Base-by-base conservation (phyloP, 2,888 invertebrate genomes). In the Carterocephalus palaemon region DNA sequence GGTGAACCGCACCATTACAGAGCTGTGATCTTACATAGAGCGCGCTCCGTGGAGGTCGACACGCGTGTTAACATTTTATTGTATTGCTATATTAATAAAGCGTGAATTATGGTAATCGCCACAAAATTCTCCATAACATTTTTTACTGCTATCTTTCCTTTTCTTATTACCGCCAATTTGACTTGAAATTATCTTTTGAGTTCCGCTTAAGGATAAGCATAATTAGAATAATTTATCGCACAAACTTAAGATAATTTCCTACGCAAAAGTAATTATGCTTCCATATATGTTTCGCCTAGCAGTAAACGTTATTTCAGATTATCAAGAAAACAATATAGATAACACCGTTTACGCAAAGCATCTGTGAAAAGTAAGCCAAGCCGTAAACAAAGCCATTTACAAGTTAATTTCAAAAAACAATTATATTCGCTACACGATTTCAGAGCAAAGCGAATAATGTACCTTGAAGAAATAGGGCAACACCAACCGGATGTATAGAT, bases 391-490 rank as follows among this genome's bases (percentile, higher is more conserved):
- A 60, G 62, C 59, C 60, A 60, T 67, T 68, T 75, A 75, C 75
- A 64, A 72, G 74, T 74, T 66, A 70, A 75, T 76, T 76, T 66
- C 45, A 58, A 74, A 74, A 70, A 67, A 71, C 70, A 73, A 76
- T 75, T 72, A 52, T 32, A 70, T 55, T 49, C 40, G 48, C 51
- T 46, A 53, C 60, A 62, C 64, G 52, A 68, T 70, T 70, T 66
- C 48, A 36, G 41, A 52, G 65, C 64, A 59, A 59, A 54, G 53
- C 53, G 56, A 62, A 67, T 64, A 60, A 60, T 56, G 47, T 48
- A 69, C 70, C 72, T 64, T 57, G 48, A 52, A 48, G 64, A 77
- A 70, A 56, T 59, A 54, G 56, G 53, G 54, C 60, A 59, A 56
- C 45, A 48, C 62, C 62, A 56, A 56, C 67, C 76, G 75, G 74